Conservation (phyloP, 2,113 vertebrate genomes). For the Siniperca knerii region DNA sequence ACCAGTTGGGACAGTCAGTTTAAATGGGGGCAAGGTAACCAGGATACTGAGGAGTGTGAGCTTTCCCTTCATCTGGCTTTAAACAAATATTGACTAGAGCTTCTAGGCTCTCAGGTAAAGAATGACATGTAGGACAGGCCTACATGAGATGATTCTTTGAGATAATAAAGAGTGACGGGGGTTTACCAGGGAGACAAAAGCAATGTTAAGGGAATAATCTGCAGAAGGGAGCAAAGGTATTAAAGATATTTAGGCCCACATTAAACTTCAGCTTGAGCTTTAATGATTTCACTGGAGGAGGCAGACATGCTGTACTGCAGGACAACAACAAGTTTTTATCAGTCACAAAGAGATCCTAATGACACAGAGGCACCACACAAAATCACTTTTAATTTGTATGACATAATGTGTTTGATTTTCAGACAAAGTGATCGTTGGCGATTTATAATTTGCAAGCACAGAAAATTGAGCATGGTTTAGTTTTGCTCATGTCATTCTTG, state of each 20-base stretch:
- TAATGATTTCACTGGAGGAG: not conserved
- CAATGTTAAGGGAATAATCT: not conserved
- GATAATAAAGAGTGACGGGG: not conserved
- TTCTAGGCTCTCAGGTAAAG: constrained; percentile 60
- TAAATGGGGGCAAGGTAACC: constrained; percentile 68
- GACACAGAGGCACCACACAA: not conserved
- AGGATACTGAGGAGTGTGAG: constrained; percentile 78
- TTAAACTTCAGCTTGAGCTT: not conserved
- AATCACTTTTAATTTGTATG: not conserved
- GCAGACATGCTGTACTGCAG: not conserved
- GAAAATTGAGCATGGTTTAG: not conserved
- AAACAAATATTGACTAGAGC: constrained; percentile 83
- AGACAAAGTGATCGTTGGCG: not conserved
- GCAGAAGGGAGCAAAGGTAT: not conserved
- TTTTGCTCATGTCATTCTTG: not conserved
- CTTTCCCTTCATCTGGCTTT: constrained; percentile 62
- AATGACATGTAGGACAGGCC: constrained; percentile 57
- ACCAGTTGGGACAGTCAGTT: constrained; percentile 71
- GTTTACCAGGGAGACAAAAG: not conserved
- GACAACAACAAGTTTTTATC: no score
- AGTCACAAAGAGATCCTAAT: not conserved
- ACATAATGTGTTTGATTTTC: not conserved
- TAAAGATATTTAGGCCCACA: not conserved
- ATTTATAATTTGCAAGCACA: not conserved
- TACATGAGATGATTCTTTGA: not conserved